phyloP scores from a whole-genome alignment of 2,888 invertebrate species.

The Myopa testacea region DNA sequence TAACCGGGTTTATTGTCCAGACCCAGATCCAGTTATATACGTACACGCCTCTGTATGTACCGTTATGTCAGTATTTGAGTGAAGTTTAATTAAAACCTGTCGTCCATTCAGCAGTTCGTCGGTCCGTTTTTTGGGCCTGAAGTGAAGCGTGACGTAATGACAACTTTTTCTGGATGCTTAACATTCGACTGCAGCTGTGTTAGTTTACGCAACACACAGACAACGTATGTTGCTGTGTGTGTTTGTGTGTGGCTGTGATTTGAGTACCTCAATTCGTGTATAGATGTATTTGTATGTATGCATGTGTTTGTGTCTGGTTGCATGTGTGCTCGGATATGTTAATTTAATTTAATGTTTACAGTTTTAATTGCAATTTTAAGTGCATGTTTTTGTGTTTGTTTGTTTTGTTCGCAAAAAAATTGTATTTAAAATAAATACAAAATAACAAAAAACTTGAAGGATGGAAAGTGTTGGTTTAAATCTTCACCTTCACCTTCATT shows the following conservation, averaged over 20 bases:
- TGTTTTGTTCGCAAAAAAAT: background rate
- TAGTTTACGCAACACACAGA: background rate
- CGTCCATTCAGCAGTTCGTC: constrained; percentile 28
- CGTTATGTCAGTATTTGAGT: background rate
- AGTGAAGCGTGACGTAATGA: background rate
- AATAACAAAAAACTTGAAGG: background rate
- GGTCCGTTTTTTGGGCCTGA: background rate
- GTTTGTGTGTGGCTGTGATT: background rate
- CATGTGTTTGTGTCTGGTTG: background rate
- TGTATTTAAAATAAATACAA: background rate
- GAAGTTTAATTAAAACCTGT: constrained; percentile 29
- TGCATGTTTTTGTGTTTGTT: background rate
- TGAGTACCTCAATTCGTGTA: no score
- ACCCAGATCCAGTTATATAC: no score
- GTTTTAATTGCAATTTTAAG: constrained; percentile 25
- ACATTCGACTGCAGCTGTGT: background rate
- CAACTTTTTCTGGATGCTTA: no score
- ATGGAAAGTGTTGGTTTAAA: no score
- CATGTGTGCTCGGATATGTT: constrained; percentile 7
- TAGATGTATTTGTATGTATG: background rate
- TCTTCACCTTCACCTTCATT: no score
- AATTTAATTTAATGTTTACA: constrained; percentile 26
- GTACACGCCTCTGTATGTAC: background rate
- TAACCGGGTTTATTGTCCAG: no score
- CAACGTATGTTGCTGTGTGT: background rate